Base-by-base conservation (phyloP, 2,888 invertebrate species). In the Platycheirus albimanus region DNA sequence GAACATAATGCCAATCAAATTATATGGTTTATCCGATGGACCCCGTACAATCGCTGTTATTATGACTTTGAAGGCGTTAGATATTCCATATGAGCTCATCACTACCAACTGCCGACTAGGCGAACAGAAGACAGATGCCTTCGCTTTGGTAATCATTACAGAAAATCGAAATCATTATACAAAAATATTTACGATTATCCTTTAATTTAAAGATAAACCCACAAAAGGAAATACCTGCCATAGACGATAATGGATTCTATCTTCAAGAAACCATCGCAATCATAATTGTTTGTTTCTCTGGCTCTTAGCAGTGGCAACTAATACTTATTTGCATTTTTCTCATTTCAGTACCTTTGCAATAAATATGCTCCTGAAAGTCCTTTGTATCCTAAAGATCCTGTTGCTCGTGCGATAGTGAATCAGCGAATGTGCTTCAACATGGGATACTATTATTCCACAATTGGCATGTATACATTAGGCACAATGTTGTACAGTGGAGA, bases 401-500 rank as follows among this genome's bases (percentile, higher is more conserved):
- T 93, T 89, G 88, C 92, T 86, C 93, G 96, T 84, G 96, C 96
- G 0, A 89, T 95, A 66, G 94, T 96, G 6, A 96, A 96, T 89
- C 96, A 96, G 86, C 93, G 95, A 4, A 90, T 96, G 41, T 94
- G 95, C 87, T 96, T 96, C 89, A 95, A 96, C 88, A 91, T 96
- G 88, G 93, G 94, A 1, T 94, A 94, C 54, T 95, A 95, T 89
- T 95, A 95, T 89, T 93, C 93, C 17, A 93, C 93, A 85, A 94
- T 96, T 86, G 86, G 87, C 30, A 87, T 87, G 0, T 88, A 90
- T 52, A 87, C 86, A 41, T 92, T 96, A 93, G 94, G 94, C 0
- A 95, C 96, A 15, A 94, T 95, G 87, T 95, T 95, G 88, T 96
- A 94, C 86, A 95, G 94, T 87, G 95, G 95, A 87, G 90, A 93